Evolutionary conservation across 92 coral and sea anemone genomes (phyloP).

Genomic region (Palythoa caribaeorum): DNA sequence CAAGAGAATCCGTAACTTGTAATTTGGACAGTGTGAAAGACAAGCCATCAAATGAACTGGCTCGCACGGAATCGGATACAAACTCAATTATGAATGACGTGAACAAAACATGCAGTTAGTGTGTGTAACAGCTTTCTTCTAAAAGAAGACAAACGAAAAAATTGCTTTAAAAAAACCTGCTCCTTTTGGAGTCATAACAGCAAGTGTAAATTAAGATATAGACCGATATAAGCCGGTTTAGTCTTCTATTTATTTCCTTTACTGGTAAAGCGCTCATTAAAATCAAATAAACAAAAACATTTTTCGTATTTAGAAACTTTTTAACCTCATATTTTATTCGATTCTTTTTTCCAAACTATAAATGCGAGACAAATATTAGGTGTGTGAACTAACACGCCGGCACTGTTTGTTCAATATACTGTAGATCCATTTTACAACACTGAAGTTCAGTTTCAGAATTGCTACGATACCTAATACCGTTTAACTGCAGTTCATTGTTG

Average conservation of each 20-base stretch:
- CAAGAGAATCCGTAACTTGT: constrained; percentile 31
- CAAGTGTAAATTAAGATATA: not conserved
- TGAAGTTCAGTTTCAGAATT: too few relatives aligned
- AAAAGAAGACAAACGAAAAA: not conserved
- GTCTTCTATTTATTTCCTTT: not conserved
- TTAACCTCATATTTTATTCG: not conserved
- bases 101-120: constrained; percentile 1
- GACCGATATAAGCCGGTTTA: not conserved
- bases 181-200: not conserved
- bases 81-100: not conserved
- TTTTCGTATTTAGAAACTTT: not conserved
- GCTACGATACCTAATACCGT: too few relatives aligned
- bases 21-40: constrained; percentile 25
- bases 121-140: not conserved
- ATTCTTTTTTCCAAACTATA: not conserved
- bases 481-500: too few relatives aligned
- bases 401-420: too few relatives aligned
- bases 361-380: not conserved
- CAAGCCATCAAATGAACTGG: constrained; percentile 18
- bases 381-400: not conserved
- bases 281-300: not conserved
- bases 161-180: not conserved
- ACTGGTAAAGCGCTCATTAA: not conserved
- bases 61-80: constrained; percentile 1
- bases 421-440: too few relatives aligned